phyloP scores from a whole-genome alignment of 2,113 vertebrate genomes.

The Lasiurus borealis region DNA sequence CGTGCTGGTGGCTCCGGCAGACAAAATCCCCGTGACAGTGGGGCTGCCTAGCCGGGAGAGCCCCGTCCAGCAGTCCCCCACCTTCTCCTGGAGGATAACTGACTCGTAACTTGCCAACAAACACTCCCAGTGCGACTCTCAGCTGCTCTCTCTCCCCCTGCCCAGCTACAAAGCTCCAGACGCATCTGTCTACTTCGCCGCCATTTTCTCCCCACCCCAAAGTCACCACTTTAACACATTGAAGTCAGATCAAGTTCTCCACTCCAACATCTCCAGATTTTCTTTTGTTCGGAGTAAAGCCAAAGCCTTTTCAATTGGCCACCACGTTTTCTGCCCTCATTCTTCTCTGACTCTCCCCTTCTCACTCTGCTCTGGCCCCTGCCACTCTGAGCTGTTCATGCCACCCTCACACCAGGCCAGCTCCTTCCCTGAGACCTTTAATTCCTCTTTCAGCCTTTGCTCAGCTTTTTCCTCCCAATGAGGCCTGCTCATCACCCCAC shows the following conservation, averaged over 20 bases:
- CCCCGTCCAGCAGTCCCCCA: no score
- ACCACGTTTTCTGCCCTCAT: fast-evolving
- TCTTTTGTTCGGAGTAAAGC: not conserved
- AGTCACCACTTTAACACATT: not conserved
- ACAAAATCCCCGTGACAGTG: no score
- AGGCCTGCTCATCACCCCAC: not conserved
- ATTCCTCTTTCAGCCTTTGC: not conserved
- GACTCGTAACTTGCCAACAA: no score
- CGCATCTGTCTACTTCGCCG: no score
- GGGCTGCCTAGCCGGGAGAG: no score
- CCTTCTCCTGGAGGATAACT: no score
- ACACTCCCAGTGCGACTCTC: no score
- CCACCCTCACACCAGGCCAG: fast-evolving
- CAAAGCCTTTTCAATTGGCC: no score
- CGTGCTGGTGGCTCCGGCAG: no score
- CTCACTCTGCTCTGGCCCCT: not conserved
- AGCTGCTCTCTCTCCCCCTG: no score
- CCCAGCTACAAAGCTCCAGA: no score
- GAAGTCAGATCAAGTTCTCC: not conserved
- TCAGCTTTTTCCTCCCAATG: not conserved
- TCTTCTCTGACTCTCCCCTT: not conserved
- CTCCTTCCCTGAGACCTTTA: not conserved
- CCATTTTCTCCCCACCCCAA: no score
- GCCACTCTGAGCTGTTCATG: not conserved
- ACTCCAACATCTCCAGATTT: not conserved